A percentile compares a stretch with the other conserved stretches of the same genome.
Conservation (phyloP, 2,888 invertebrate species). For the Acronicta leporina region DNA sequence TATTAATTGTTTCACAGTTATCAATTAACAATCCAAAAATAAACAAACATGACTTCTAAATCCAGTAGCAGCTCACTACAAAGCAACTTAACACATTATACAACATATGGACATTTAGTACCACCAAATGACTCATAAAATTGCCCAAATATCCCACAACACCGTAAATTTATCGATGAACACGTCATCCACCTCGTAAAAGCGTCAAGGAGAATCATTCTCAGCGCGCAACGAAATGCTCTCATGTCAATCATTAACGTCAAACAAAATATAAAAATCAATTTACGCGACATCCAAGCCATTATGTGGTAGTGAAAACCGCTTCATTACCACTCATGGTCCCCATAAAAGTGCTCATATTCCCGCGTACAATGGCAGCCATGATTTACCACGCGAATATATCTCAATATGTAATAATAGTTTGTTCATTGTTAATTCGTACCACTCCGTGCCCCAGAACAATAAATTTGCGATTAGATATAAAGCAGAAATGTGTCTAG, state of each 20-base stretch:
- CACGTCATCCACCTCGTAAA: constrained; percentile 82
- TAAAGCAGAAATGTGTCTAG: constrained; percentile 79
- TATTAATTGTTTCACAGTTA: neutral
- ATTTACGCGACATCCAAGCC: constrained; percentile 78
- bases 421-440: constrained; percentile 85
- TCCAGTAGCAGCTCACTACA: constrained; percentile 62
- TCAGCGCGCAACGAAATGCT: constrained; percentile 58
- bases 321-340: constrained; percentile 84
- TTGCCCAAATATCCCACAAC: constrained; percentile 85
- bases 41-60: constrained; percentile 20
- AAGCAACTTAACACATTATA: constrained; percentile 72
- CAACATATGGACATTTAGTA: constrained; percentile 76
- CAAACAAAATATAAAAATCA: constrained; percentile 89
- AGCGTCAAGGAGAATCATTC: constrained; percentile 66
- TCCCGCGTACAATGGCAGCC: constrained; percentile 70
- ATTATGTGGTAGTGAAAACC: constrained; percentile 80
- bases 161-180: constrained; percentile 80
- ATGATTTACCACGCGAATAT: constrained; percentile 76
- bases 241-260: constrained; percentile 87
- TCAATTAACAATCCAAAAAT: neutral
- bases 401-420: constrained; percentile 81
- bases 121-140: constrained; percentile 87
- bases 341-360: constrained; percentile 76
- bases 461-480: constrained; percentile 88
- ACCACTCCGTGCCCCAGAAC: constrained; percentile 80